A percentile compares a stretch with the other conserved stretches of the same genome.
These are phyloP conservation scores for Crax fasciolata DNA, from an alignment of 2,797 vertebrate species.

Conservation along the genomic window DNA sequence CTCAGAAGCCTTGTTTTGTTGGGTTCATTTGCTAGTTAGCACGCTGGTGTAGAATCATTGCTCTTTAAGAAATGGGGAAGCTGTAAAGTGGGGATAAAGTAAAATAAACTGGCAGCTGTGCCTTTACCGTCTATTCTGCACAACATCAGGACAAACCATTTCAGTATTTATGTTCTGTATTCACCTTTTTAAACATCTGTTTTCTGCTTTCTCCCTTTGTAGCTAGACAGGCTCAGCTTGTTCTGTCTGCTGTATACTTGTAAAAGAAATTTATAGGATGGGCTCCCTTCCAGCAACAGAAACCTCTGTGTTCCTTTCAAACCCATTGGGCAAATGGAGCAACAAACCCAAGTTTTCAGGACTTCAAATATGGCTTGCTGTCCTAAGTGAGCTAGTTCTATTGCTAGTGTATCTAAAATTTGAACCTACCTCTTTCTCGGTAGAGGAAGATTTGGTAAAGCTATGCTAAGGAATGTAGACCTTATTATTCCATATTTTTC, in stretches of 20 bases:
- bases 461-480: background rate
- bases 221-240: background rate
- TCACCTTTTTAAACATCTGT: background rate
- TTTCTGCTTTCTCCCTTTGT: background rate
- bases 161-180: background rate
- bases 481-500: background rate
- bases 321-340: background rate
- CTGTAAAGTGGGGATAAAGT: background rate
- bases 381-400: background rate
- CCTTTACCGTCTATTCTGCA: background rate
- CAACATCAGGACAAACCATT: background rate
- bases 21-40: background rate
- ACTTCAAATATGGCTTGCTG: background rate
- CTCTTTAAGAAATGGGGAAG: background rate
- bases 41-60: accelerated
- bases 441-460: background rate
- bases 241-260: background rate
- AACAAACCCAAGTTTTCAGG: background rate
- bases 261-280: background rate
- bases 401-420: background rate
- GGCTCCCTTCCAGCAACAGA: background rate
- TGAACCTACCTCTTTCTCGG: background rate
- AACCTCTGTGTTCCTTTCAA: background rate
- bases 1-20: background rate
- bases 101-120: background rate